Base-by-base conservation (phyloP, 2,797 vertebrate genomes). In the Borostomias antarcticus region DNA sequence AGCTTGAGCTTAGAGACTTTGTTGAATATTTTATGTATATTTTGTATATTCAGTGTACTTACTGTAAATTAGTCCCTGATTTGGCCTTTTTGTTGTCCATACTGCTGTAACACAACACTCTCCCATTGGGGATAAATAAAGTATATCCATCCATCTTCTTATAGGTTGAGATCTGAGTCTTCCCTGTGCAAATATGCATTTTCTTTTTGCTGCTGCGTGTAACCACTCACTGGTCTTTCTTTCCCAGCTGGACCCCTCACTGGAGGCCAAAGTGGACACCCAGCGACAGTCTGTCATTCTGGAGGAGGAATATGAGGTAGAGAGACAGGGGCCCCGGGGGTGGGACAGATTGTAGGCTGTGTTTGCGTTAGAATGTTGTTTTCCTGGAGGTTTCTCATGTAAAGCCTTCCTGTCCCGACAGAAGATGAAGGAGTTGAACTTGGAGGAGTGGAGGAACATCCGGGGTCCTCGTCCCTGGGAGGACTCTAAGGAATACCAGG, bases 381-480 rank as follows among this genome's bases (percentile, higher is more conserved):
- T 11, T 58, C 64, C 3, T 25, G 51, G 51, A 19, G 8, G 21
- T 13, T 33, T 33, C 43, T 35, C 35, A 35, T 17, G 8, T 11
- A 1, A 3, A 10, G 7, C 58, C 32, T 25, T 48, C 33, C 80
- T 86, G 70, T 10, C 75, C 26, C 17, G 86, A 57, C 87, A 98
- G 97, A 98, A 96, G 85, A 53, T 98, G 69, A 88, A 93, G 62
- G 83, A 92, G 10, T 9, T 74, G 17, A 77, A 92, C 63, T 78
- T 96, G 83, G 91, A 95, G 1, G 90, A 91, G 13, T 98, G 97
- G 97, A 94, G 87, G 82, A 99, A 98, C 85, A 94, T 99, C 83
- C 92, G 96, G 60, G 96, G 97, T n/a, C 96, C 97, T 6, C 91
- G 95, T 58, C 95, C 90, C 33, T 96, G 95, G 96, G 97, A 99